Percentiles rank a stretch among this genome's conserved stretches.
Conservation (phyloP, 30 jellyfish, hydroid and myxozoan genomes). For the Catostylus mosaicus region DNA sequence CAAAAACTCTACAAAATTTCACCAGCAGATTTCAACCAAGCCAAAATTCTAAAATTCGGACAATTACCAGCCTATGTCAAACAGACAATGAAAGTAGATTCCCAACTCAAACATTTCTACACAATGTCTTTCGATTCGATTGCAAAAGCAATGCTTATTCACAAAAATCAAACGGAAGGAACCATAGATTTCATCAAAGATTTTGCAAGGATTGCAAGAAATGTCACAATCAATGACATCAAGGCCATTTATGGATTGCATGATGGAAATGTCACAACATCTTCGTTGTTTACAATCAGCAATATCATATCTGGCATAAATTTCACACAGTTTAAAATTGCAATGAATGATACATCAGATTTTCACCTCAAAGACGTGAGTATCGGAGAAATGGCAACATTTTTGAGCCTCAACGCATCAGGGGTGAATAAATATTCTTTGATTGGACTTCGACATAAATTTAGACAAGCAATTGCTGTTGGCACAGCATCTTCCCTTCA, state of each 20-base stretch:
- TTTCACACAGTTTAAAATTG: neutral
- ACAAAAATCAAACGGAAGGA: conserved; percentile 18
- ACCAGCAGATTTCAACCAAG: conserved; percentile 1
- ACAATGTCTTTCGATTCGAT: conserved; percentile 41
- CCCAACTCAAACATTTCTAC: conserved; percentile 26
- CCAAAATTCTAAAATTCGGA: neutral
- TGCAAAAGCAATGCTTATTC: conserved; percentile 24
- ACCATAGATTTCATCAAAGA: conserved; percentile 24
- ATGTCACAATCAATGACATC: neutral
- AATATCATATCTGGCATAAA: conserved; percentile 4
- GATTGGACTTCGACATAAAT: neutral
- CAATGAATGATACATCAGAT: neutral
- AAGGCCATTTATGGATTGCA: neutral
- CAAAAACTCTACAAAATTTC: neutral
- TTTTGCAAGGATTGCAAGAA: neutral
- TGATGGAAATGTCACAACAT: neutral
- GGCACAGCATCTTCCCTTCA: neutral
- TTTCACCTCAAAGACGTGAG: neutral
- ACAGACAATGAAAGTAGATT: neutral
- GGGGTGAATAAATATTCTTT: neutral
- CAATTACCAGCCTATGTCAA: conserved; percentile 2
- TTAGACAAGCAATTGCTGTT: neutral
- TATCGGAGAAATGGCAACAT: neutral
- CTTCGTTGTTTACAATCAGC: neutral
- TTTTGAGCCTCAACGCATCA: neutral